Base-by-base conservation (phyloP, 1,140 invertebrate genomes). In the Spodoptera frugiperda region DNA sequence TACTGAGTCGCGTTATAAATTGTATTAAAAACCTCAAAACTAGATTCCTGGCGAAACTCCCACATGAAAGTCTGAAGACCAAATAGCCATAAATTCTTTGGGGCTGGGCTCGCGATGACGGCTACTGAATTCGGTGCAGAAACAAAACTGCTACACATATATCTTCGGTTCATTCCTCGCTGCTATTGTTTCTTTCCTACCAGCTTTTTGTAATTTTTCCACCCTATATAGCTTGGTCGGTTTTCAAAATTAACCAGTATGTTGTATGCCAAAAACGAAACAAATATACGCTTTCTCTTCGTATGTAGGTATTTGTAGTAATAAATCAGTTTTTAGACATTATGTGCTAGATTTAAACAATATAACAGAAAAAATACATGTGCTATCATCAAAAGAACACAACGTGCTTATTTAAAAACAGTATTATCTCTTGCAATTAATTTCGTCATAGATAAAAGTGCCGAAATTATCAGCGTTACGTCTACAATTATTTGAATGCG, bases 51-150 rank as follows among this genome's bases (percentile, higher is more conserved):
- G 53, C 51, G 17, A 19, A 57, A 72, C 68, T 72, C 68, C 68
- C 68, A 44, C 53, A 55, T 89, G 89, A 89, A 90, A 90, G 88
- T 92, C 87, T 81, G 81, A 78, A 82, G 79, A 81, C 86, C 83
- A 87, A 89, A 88, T 87, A 85, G 89, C 87, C 82, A 92, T 92
- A 92, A 91, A 92, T 92, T 84, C 80, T 72, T 63, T 81, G 76
- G 82, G 54, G 78, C 73, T 81, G 76, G 54, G 78, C 76, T 81
- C 83, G 87, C 84, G 88, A 89, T 90, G 90, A 90, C 89, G 86
- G 82, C 81, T 76, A 73, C 86, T 85, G 86, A 89, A 88, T 85
- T 87, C 86, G 85, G 80, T 83, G 86, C 83, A 91, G 90, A 84
- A 90, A 88, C 90, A 87, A 91, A 91, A 91, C 89, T 88, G 82